Conservation (phyloP, 2,797 vertebrate species). For the Sorex maritimensis region DNA sequence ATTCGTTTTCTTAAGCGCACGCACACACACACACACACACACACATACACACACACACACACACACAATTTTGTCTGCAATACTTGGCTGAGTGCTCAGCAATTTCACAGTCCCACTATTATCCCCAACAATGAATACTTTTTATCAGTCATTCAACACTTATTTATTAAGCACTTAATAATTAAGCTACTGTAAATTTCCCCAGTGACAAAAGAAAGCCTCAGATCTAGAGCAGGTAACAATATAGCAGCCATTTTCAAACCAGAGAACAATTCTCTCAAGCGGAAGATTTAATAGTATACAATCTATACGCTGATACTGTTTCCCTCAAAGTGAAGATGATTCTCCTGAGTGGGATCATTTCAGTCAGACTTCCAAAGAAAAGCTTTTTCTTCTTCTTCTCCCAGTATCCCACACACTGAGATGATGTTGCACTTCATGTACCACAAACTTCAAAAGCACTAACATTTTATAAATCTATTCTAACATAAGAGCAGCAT, state of each 20-base stretch:
- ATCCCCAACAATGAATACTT: conserved; percentile 47
- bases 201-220: conserved; percentile 55
- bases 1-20: background rate
- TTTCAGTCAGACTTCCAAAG: background rate
- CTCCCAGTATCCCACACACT: background rate
- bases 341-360: background rate
- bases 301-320: conserved; percentile 35
- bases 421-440: background rate
- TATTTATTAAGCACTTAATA: conserved; percentile 76
- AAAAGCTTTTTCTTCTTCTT: background rate
- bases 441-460: conserved; percentile 58
- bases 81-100: background rate
- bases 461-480: conserved; percentile 36
- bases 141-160: conserved; percentile 71
- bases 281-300: conserved; percentile 62
- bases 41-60: background rate
- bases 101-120: conserved; percentile 46
- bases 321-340: conserved; percentile 52
- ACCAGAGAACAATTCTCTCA: conserved; percentile 67
- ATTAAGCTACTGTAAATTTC: conserved; percentile 56
- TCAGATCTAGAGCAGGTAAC: conserved; percentile 58
- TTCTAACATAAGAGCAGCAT: background rate
- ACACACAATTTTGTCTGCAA: background rate
- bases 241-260: conserved; percentile 55
- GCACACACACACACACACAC: background rate